Conservation (phyloP, 1,140 invertebrate species). For the Calliphora vicina region DNA sequence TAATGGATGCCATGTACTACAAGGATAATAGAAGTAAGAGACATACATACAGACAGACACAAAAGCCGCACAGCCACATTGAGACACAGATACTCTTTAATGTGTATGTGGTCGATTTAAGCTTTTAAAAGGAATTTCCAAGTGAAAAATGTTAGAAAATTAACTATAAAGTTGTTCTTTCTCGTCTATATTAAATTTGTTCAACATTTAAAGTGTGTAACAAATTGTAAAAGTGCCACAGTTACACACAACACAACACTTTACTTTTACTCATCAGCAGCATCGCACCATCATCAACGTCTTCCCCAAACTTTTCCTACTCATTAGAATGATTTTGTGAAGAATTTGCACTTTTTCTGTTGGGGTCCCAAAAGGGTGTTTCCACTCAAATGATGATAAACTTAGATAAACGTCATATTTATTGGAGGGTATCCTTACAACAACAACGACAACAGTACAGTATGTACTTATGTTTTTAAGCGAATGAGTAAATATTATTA, state of each 20-base stretch:
- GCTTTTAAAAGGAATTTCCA: constrained; percentile 12
- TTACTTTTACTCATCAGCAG: no score
- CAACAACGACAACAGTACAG: no score
- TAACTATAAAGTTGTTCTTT: neutral
- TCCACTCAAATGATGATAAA: no score
- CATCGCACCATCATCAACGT: no score
- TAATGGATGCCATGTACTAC: neutral
- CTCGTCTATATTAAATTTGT: neutral
- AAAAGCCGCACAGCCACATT: neutral
- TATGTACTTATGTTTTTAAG: no score
- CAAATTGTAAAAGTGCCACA: neutral
- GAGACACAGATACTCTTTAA: neutral
- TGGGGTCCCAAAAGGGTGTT: no score
- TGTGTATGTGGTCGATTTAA: neutral
- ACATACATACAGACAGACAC: neutral
- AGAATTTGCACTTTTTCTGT: no score
- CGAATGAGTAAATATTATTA: no score
- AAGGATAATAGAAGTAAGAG: neutral
- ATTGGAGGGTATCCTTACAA: neutral
- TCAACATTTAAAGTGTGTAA: neutral
- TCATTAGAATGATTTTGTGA: no score
- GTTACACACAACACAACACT: neutral
- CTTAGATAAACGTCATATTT: no score
- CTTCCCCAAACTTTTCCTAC: no score
- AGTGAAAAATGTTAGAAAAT: constrained; percentile 1